Evolutionary conservation across 2,888 invertebrate genomes (phyloP).

Genomic region (Oxytorus armatus): DNA sequence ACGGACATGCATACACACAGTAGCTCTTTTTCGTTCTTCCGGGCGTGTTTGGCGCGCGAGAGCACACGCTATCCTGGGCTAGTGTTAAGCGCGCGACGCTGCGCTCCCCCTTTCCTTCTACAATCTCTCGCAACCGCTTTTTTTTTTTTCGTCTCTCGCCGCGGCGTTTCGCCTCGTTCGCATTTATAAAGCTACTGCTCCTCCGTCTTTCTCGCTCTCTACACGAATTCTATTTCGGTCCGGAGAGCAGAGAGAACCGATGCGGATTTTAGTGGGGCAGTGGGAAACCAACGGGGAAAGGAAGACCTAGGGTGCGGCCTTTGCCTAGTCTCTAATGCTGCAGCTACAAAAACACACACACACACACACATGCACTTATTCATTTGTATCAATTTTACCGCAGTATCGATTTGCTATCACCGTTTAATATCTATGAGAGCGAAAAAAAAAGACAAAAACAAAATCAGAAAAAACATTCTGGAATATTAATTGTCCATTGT

Average conservation of each 20-base stretch:
- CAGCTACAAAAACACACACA: background rate
- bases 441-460: too few relatives aligned
- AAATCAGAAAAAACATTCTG: slow-evolving; percentile 1
- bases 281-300: slow-evolving; percentile 66
- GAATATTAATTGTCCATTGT: background rate
- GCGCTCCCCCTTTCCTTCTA: slow-evolving; percentile 48
- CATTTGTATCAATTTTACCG: slow-evolving; percentile 40
- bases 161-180: slow-evolving; percentile 39
- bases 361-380: slow-evolving; percentile 49
- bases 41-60: background rate
- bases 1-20: too few relatives aligned
- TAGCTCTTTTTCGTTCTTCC: slow-evolving; percentile 34
- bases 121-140: slow-evolving; percentile 24
- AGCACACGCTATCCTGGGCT: background rate
- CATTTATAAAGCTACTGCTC: background rate
- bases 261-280: slow-evolving; percentile 74
- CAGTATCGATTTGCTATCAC: slow-evolving; percentile 24
- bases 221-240: slow-evolving; percentile 74
- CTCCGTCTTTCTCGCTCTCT: slow-evolving; percentile 51
- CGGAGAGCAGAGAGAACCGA: too few relatives aligned
- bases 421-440: slow-evolving; percentile 22
- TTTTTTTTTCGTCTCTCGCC: background rate
- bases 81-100: background rate
- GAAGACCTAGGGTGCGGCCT: slow-evolving; percentile 70
- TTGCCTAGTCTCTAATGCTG: slow-evolving; percentile 56